phyloP scores from a whole-genome alignment of 1,140 invertebrate species.

The Neoseiulus cucumeris region DNA sequence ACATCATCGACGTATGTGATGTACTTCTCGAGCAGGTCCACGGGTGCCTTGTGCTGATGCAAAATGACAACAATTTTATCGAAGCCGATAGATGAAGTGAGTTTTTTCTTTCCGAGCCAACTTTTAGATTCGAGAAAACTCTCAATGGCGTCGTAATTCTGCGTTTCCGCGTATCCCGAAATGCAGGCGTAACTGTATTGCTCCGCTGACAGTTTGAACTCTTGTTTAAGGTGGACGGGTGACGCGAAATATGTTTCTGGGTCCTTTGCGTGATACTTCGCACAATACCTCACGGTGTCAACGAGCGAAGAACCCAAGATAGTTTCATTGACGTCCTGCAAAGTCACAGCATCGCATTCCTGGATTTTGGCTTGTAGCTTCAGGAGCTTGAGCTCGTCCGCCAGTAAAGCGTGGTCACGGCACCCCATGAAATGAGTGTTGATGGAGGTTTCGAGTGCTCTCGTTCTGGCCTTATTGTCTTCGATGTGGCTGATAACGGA shows the following conservation, averaged over 20 bases:
- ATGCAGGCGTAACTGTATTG: not conserved
- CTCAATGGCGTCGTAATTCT: not conserved
- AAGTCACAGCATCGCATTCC: not conserved
- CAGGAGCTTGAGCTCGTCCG: not conserved
- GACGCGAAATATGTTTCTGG: not conserved
- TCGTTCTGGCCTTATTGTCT: not conserved
- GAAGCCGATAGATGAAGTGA: not conserved
- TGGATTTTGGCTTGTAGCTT: slow-evolving; percentile 1
- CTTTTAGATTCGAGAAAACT: not conserved
- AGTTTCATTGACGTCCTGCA: not conserved
- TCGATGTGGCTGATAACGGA: not conserved
- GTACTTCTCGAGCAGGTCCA: not conserved
- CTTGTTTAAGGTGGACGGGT: not conserved
- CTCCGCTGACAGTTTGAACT: not conserved
- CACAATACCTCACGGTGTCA: not conserved
- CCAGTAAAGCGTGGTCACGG: not conserved
- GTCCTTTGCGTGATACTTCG: not conserved
- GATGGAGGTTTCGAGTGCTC: not conserved
- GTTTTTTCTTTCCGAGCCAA: not conserved
- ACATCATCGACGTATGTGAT: not conserved
- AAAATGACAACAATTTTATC: slow-evolving; percentile 3
- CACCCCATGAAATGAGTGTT: not conserved
- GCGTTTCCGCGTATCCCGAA: not conserved
- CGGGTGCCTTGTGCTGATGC: slow-evolving; percentile 1
- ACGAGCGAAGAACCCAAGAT: not conserved